A percentile compares a stretch with the other conserved stretches of the same genome.
These are phyloP conservation scores for Oithona nana DNA, from an alignment of 2,888 invertebrate genomes.

Conservation along the genomic window DNA sequence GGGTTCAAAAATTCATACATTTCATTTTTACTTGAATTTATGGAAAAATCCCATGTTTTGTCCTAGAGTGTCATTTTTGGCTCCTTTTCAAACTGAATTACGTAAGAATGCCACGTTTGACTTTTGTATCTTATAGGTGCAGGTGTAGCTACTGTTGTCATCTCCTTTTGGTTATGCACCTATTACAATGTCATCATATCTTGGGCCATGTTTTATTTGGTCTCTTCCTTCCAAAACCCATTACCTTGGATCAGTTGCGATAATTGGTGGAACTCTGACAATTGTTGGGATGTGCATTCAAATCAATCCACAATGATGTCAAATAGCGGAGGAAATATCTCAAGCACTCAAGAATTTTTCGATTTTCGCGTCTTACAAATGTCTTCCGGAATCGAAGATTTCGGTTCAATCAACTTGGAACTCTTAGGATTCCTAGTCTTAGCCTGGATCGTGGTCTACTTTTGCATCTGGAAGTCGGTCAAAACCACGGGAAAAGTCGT, in stretches of 20 bases:
- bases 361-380: conserved; percentile 54
- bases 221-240: conserved; percentile 64
- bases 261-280: conserved; percentile 62
- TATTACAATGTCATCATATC: conserved; percentile 90
- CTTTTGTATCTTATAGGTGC: no score
- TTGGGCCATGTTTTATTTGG: conserved; percentile 81
- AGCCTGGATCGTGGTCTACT: conserved; percentile 85
- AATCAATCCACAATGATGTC: neutral
- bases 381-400: conserved; percentile 59
- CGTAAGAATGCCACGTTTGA: no score
- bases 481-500: conserved; percentile 50
- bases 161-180: conserved; percentile 83
- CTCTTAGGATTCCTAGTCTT: conserved; percentile 67
- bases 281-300: conserved; percentile 47
- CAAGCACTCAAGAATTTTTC: conserved; percentile 19
- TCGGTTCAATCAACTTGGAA: conserved; percentile 66
- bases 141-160: conserved; percentile 77
- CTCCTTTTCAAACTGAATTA: no score
- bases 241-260: conserved; percentile 77
- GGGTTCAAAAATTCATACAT: no score
- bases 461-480: conserved; percentile 88
- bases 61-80: no score
- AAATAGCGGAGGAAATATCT: neutral
- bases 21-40: no score
- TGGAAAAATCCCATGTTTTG: no score